Conservation (phyloP, 2,888 invertebrate species). For the Chrysopilus asiliformis region DNA sequence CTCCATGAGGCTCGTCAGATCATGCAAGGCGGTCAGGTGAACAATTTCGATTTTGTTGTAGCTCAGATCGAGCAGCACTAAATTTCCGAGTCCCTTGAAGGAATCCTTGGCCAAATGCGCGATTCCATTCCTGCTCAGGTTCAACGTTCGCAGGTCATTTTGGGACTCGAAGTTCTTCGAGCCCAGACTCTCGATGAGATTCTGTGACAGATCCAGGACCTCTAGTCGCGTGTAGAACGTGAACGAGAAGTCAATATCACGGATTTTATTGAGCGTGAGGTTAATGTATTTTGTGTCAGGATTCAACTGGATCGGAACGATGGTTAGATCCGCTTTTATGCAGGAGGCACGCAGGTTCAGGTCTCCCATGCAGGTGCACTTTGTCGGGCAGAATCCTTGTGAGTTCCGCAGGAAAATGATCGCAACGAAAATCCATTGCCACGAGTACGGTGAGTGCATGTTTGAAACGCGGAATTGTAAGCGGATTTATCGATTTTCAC, state of each 20-base stretch:
- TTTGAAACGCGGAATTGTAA: too few relatives aligned
- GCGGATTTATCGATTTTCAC: too few relatives aligned
- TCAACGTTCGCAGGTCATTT: slow-evolving; percentile 55
- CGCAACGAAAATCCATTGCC: slow-evolving; percentile 2
- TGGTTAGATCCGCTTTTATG: slow-evolving; percentile 63
- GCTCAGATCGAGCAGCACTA: slow-evolving; percentile 58
- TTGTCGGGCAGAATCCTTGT: slow-evolving; percentile 60
- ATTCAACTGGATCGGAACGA: slow-evolving; percentile 79
- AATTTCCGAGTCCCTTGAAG: slow-evolving; percentile 55
- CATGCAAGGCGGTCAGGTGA: slow-evolving; percentile 61
- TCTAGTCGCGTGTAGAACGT: slow-evolving; percentile 68
- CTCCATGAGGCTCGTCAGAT: slow-evolving; percentile 56
- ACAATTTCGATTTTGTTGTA: slow-evolving; percentile 64
- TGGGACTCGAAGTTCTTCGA: slow-evolving; percentile 71
- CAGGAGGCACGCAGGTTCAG: slow-evolving; percentile 61
- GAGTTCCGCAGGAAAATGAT: slow-evolving; percentile 3
- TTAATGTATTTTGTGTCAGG: slow-evolving; percentile 74
- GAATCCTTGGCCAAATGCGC: slow-evolving; percentile 59
- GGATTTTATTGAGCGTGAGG: slow-evolving; percentile 71
- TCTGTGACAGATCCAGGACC: slow-evolving; percentile 68
- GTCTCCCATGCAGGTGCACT: slow-evolving; percentile 71
- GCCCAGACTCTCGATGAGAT: slow-evolving; percentile 66
- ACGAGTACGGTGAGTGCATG: slow-evolving; percentile 4
- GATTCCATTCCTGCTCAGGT: slow-evolving; percentile 63
- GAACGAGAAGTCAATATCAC: slow-evolving; percentile 62